Percentiles rank a stretch among this genome's conserved stretches.
Evolutionary conservation across 2,113 vertebrate species (phyloP).

Genomic region (Myiopsitta monachus): DNA sequence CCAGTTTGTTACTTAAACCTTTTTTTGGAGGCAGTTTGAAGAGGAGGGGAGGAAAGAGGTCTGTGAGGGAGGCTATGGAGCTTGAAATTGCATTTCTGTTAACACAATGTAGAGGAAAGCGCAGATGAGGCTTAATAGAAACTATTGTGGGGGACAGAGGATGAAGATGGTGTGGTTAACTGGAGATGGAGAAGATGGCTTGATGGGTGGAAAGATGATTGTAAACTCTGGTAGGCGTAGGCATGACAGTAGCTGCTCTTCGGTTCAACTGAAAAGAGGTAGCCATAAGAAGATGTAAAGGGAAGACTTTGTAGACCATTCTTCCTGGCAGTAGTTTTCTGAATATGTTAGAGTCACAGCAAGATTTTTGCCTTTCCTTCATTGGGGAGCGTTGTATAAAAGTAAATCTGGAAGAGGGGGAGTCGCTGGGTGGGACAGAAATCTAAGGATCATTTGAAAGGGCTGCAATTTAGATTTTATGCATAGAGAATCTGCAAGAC

Average conservation of each 20-base stretch:
- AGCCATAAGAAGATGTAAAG: background rate
- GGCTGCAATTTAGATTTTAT: background rate
- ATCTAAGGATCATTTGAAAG: background rate
- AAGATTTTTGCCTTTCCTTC: background rate
- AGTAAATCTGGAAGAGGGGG: background rate
- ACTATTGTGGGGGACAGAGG: accelerated
- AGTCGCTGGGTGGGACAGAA: background rate
- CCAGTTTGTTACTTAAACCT: background rate
- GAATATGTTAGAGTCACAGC: background rate
- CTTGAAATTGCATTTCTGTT: background rate
- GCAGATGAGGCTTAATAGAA: background rate
- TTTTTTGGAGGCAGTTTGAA: background rate
- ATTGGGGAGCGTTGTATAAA: background rate
- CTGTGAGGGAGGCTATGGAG: background rate
- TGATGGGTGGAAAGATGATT: background rate
- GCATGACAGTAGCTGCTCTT: background rate
- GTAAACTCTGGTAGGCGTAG: background rate
- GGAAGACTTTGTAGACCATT: background rate
- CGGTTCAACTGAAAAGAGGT: background rate
- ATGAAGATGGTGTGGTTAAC: background rate
- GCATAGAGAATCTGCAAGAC: background rate
- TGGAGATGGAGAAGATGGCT: background rate
- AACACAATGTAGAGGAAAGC: background rate
- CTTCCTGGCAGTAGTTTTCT: background rate
- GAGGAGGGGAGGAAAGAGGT: background rate